Evolutionary conservation across 2,888 invertebrate species (phyloP).

Genomic region (Panopea generosa): DNA sequence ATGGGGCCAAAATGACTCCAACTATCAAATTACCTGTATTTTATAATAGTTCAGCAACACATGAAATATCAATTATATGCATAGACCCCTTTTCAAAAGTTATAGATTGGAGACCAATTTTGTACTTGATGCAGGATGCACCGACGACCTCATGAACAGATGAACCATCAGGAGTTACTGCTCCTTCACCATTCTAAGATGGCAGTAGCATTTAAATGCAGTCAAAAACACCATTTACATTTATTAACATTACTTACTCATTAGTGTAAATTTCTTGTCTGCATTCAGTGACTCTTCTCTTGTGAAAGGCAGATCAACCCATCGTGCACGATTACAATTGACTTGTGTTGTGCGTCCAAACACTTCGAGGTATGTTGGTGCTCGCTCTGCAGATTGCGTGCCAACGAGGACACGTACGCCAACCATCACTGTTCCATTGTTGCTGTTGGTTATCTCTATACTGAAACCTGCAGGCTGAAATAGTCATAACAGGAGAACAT

Average conservation of each 20-base stretch:
- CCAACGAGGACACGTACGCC: constrained; percentile 95
- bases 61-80: too few species aligned
- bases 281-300: constrained; percentile 96
- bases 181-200: too few species aligned
- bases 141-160: too few species aligned
- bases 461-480: constrained; percentile 92
- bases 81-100: too few species aligned
- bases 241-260: constrained; percentile 80
- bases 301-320: constrained; percentile 98
- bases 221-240: too few species aligned
- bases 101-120: too few species aligned
- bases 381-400: constrained; percentile 91
- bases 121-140: too few species aligned
- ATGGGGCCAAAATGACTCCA: too few species aligned
- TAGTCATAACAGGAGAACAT: constrained; percentile 11
- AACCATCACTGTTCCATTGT: constrained; percentile 93
- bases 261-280: constrained; percentile 94
- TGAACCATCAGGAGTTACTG: too few species aligned
- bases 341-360: constrained; percentile 81
- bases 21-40: too few species aligned
- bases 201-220: too few species aligned
- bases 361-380: constrained; percentile 88
- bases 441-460: constrained; percentile 94
- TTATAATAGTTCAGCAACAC: too few species aligned
- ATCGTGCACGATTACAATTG: constrained; percentile 87